phyloP scores from a whole-genome alignment of 1,140 invertebrate species.

The Pseudachorutes palmiensis region DNA sequence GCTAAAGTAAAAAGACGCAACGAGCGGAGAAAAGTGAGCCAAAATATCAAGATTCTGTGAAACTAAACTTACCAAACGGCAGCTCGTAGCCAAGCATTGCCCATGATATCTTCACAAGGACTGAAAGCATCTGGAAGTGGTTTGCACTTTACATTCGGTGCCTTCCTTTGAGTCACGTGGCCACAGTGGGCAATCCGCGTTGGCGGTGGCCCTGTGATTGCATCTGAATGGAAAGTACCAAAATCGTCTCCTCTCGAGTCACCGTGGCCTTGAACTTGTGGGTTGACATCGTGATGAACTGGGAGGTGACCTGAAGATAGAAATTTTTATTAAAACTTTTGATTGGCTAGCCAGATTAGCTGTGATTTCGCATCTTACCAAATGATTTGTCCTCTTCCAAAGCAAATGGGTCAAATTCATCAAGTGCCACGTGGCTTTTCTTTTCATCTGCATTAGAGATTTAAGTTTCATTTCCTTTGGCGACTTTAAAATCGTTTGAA shows the following conservation, averaged over 20 bases:
- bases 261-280: constrained; percentile 2
- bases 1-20: not conserved
- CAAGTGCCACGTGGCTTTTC: not conserved
- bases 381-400: constrained; percentile 20
- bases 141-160: constrained; percentile 48
- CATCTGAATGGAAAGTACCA: constrained; percentile 33
- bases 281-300: not conserved
- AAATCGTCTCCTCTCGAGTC: constrained; percentile 27
- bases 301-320: not conserved
- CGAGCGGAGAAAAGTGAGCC: not conserved
- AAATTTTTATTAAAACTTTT: not conserved
- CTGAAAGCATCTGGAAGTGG: constrained; percentile 76
- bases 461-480: not conserved
- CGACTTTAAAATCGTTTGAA: not conserved
- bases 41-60: not conserved
- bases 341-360: not conserved
- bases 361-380: not conserved
- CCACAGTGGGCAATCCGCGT: constrained; percentile 47
- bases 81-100: constrained; percentile 62
- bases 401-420: constrained; percentile 26
- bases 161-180: constrained; percentile 45
- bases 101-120: constrained; percentile 86
- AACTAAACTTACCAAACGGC: constrained; percentile 60
- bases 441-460: not conserved
- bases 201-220: constrained; percentile 29